phyloP scores from a whole-genome alignment of 2,888 invertebrate species.

The Drosophila kambysellisi region DNA sequence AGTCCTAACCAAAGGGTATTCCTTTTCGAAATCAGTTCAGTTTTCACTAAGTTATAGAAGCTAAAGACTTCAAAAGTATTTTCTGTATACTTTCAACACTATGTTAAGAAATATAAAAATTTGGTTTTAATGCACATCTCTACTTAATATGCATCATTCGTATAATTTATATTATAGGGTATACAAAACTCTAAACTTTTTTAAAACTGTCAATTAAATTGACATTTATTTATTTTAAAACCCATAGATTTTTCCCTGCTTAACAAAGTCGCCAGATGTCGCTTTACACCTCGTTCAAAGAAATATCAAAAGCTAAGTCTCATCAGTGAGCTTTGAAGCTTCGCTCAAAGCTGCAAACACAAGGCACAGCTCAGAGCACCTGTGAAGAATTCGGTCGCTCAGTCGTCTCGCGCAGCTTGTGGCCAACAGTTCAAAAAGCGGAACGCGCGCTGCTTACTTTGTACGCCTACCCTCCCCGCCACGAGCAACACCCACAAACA shows the following conservation, averaged over 20 bases:
- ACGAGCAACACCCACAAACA: conserved; percentile 34
- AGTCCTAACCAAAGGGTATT: background rate
- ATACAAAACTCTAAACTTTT: background rate
- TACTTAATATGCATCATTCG: background rate
- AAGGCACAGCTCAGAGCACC: conserved; percentile 16
- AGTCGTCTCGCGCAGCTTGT: conserved; percentile 75
- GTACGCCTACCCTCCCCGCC: conserved; percentile 30
- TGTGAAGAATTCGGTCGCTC: conserved; percentile 35
- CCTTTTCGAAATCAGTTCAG: background rate
- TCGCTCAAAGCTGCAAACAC: conserved; percentile 13
- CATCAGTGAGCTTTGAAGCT: conserved; percentile 14
- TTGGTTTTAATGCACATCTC: background rate
- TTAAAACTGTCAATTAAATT: background rate
- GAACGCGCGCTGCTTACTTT: conserved; percentile 58
- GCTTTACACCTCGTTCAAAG: background rate
- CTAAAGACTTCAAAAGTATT: background rate
- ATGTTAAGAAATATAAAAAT: background rate
- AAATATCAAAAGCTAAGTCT: conserved; percentile 7
- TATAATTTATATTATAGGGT: background rate
- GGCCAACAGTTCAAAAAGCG: conserved; percentile 55
- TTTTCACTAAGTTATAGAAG: background rate
- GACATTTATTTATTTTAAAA: conserved; percentile 28
- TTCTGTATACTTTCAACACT: background rate
- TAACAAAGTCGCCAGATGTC: conserved; percentile 28
- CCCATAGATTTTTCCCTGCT: background rate